phyloP scores from a whole-genome alignment of 2,888 invertebrate species.

The Apamea crenata region DNA sequence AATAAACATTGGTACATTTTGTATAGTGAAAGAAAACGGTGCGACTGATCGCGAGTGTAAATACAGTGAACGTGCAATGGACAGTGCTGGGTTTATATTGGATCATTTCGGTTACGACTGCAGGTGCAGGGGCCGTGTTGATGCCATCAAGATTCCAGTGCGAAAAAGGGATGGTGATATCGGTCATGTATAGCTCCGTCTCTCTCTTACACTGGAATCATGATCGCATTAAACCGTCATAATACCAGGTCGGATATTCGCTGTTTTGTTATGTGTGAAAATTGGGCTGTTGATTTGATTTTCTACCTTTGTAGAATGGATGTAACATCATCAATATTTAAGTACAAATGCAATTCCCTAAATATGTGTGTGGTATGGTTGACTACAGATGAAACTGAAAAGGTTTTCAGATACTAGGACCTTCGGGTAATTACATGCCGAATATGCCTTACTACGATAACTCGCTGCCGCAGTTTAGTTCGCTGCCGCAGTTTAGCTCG shows the following conservation, averaged over 20 bases:
- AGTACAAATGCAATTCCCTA: slow-evolving; percentile 1
- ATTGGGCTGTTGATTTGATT: neutral
- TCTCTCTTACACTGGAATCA: neutral
- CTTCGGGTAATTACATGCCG: neutral
- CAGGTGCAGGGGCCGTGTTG: slow-evolving; percentile 8
- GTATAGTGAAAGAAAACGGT: slow-evolving; percentile 36
- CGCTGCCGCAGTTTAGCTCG: neutral
- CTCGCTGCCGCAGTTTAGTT: too few species aligned
- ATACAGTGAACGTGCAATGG: slow-evolving; percentile 57
- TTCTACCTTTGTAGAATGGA: neutral
- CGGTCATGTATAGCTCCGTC: neutral
- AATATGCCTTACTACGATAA: neutral
- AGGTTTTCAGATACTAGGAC: too few species aligned
- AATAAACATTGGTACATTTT: slow-evolving; percentile 49
- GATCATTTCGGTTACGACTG: slow-evolving; percentile 53
- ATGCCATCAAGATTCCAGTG: neutral
- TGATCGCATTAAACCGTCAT: neutral
- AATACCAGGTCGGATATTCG: slow-evolving; percentile 4
- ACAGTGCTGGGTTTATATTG: slow-evolving; percentile 44
- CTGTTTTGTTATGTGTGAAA: slow-evolving; percentile 39
- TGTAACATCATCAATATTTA: neutral
- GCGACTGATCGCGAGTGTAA: slow-evolving; percentile 43
- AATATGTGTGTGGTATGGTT: neutral
- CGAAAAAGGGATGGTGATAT: neutral
- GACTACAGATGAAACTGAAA: neutral